phyloP scores from a whole-genome alignment of 2,888 invertebrate genomes.

The Polymixis flavicincta region DNA sequence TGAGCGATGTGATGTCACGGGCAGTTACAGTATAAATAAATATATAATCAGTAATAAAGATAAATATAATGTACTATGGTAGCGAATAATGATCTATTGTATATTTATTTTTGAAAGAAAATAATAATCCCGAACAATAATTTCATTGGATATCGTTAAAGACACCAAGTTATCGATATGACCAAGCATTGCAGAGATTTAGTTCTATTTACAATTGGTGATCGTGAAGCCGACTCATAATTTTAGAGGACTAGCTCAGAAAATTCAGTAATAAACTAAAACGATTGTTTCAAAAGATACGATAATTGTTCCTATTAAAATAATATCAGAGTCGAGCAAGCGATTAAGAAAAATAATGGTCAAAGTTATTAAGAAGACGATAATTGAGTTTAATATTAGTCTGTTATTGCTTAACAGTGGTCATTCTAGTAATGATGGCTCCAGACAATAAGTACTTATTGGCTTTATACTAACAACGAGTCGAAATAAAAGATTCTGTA shows the following conservation, averaged over 20 bases:
- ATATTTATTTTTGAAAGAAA: background rate
- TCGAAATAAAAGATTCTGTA: background rate
- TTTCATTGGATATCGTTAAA: background rate
- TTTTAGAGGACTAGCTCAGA: constrained; percentile 30
- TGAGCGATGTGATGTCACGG: too few species aligned
- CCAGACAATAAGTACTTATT: constrained; percentile 16
- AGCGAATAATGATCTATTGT: too few species aligned
- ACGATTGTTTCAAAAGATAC: constrained; percentile 34
- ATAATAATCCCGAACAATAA: background rate
- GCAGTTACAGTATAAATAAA: too few species aligned
- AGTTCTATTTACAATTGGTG: background rate
- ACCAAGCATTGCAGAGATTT: background rate
- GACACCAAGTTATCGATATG: background rate
- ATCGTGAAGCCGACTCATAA: constrained; percentile 10
- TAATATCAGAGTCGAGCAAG: constrained; percentile 39
- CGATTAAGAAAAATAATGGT: constrained; percentile 36
- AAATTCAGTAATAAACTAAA: constrained; percentile 36
- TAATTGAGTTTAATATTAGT: constrained; percentile 20
- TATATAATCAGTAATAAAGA: too few species aligned
- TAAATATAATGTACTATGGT: too few species aligned
- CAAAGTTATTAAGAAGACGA: constrained; percentile 31
- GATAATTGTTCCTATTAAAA: constrained; percentile 51
- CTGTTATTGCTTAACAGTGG: constrained; percentile 6
- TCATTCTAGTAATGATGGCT: constrained; percentile 14
- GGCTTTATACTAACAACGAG: background rate